phyloP scores from a whole-genome alignment of 2,888 invertebrate species.

The Pilophorus perplexus region DNA sequence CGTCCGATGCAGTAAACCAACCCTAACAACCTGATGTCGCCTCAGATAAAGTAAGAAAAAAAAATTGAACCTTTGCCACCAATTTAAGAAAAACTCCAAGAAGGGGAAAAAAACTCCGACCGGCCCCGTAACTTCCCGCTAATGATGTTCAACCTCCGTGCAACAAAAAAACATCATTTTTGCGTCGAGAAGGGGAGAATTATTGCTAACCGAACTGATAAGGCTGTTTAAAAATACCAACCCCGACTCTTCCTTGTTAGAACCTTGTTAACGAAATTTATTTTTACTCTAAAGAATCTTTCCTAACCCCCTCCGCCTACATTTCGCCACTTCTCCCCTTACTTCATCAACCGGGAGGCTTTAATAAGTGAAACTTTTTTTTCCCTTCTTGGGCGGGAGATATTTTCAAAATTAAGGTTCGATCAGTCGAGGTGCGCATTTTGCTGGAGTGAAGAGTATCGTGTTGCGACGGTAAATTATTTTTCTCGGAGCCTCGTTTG shows the following conservation, averaged over 20 bases:
- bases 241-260: slow-evolving; percentile 28
- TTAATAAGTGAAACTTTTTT: slow-evolving; percentile 38
- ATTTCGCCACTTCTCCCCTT: slow-evolving; percentile 30
- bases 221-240: slow-evolving; percentile 30
- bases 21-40: background rate
- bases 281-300: slow-evolving; percentile 34
- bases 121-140: slow-evolving; percentile 7
- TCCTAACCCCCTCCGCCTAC: background rate
- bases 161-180: slow-evolving; percentile 31
- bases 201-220: slow-evolving; percentile 41
- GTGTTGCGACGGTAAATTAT: too few relatives aligned
- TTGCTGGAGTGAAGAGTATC: slow-evolving; percentile 3
- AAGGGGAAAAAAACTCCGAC: background rate
- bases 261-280: slow-evolving; percentile 41
- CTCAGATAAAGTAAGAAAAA: background rate
- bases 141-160: slow-evolving; percentile 35
- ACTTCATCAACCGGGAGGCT: slow-evolving; percentile 37
- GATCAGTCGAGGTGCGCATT: background rate
- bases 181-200: slow-evolving; percentile 23
- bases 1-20: background rate
- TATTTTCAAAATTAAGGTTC: slow-evolving; percentile 29
- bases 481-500: too few relatives aligned
- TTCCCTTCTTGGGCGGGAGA: background rate
- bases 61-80: slow-evolving; percentile 8
- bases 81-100: slow-evolving; percentile 9